These are phyloP conservation scores for Oryctolagus cuniculus DNA, from an alignment of 2,113 vertebrate species.

Conservation along the genomic window DNA sequence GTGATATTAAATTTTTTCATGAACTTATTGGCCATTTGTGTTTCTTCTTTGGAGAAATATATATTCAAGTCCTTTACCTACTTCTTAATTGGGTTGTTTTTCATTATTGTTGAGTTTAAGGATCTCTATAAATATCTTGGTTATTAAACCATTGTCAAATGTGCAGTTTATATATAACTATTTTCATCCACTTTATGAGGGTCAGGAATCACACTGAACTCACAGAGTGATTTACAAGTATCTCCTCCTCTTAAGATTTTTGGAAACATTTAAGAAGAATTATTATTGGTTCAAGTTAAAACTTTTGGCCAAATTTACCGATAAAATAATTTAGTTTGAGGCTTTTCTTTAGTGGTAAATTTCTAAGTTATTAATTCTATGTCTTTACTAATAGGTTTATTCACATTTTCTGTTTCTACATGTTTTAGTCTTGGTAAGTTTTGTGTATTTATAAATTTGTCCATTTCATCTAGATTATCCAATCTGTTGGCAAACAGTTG, in stretches of 20 bases:
- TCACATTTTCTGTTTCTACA: background rate
- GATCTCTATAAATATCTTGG: background rate
- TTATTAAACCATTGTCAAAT: too few species aligned
- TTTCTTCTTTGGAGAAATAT: too few species aligned
- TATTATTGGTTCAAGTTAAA: background rate
- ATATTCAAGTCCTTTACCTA: too few species aligned
- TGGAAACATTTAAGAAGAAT: background rate
- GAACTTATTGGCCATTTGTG: too few species aligned
- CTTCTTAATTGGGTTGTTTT: background rate
- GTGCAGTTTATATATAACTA: too few species aligned
- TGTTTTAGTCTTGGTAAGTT: background rate
- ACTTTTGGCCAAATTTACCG: background rate
- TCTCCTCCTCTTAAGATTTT: background rate
- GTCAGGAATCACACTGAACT: background rate
- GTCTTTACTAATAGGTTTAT: background rate
- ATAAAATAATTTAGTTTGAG: too few species aligned
- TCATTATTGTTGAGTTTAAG: background rate
- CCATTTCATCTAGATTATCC: background rate
- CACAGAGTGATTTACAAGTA: background rate
- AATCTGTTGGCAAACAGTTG: background rate
- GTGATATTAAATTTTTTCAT: too few species aligned
- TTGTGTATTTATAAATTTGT: background rate
- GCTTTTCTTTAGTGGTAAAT: too few species aligned
- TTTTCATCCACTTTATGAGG: background rate
- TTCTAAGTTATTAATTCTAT: background rate